Base-by-base conservation (phyloP, 2,888 invertebrate genomes). In the Hypolimnas misippus region DNA sequence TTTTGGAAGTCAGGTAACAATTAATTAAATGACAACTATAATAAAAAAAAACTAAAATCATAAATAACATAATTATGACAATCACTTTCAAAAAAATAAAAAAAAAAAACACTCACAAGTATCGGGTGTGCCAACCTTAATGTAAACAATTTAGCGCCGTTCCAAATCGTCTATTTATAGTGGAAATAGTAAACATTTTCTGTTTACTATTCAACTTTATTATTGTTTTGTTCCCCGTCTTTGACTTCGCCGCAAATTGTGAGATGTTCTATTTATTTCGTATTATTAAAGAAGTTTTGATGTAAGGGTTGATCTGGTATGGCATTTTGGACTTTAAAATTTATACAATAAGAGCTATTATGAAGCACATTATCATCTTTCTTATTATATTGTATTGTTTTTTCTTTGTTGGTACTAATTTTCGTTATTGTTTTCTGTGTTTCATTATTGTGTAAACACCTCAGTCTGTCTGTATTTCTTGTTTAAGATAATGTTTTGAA, bases 101-200 rank as follows among this genome's bases (percentile, higher is more conserved):
- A n/a, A n/a, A n/a, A 44, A 44, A 19, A 3, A 19, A 19, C 10
- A 4, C 1, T 21, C 5, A 46, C 46, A 21, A 4, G 25, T 44
- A 8, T 19, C 33, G 31, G n/a, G 35, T 60, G 55, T 16, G 16
- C 31, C 8, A 38, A 40, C 38, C 57, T 51, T 65, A 62, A 62
- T 55, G 46, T 54, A 65, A 67, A 67, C 67, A 57, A 50, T 59
- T 67, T 59, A 67, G 57, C 64, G 56, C 55, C 64, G 53, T 64
- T 51, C 25, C 44, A 58, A 46, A 59, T 62, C 65, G 38, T 67
- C 58, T 65, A 67, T 67, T 65, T 65, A 67, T 64, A 62, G 42
- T 54, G 38, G 44, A 76, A 76, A 79, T 83, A 76, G 83, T 84
- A 84, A 84, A 84, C 82, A 83, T 73, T 68, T 76, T 70, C 73